Percentiles rank a stretch among this genome's conserved stretches.
phyloP scores from a whole-genome alignment of 2,888 invertebrate genomes.

The Xylota sylvarum region DNA sequence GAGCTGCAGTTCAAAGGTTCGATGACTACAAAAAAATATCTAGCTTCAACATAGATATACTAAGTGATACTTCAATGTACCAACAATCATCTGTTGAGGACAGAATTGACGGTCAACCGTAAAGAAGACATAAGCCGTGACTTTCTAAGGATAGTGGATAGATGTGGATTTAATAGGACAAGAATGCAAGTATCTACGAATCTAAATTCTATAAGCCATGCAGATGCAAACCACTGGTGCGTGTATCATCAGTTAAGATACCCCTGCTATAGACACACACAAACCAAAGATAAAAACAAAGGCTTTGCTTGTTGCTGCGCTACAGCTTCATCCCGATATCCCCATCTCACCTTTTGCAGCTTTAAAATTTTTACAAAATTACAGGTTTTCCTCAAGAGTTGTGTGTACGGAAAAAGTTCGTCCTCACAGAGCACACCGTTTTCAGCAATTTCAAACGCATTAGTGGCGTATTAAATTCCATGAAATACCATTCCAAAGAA shows the following conservation, averaged over 20 bases:
- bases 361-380: slow-evolving; percentile 54
- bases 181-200: too few species aligned
- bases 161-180: too few species aligned
- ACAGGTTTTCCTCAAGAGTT: slow-evolving; percentile 12
- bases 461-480: slow-evolving; percentile 71
- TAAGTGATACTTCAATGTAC: too few species aligned
- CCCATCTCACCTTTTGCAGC: slow-evolving; percentile 17
- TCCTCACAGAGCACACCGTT: slow-evolving; percentile 54
- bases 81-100: too few species aligned
- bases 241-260: not conserved
- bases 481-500: slow-evolving; percentile 55
- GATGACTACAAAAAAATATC: too few species aligned
- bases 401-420: slow-evolving; percentile 52
- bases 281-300: slow-evolving; percentile 2
- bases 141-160: too few species aligned
- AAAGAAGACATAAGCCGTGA: too few species aligned
- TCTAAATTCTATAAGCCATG: too few species aligned
- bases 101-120: too few species aligned
- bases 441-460: slow-evolving; percentile 69
- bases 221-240: too few species aligned
- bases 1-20: too few species aligned
- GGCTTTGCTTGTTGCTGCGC: slow-evolving; percentile 39
- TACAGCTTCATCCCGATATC: slow-evolving; percentile 12
- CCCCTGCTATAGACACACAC: not conserved
- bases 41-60: too few species aligned